Conservation (phyloP, 2,113 vertebrate genomes). For the Lathamus discolor region DNA sequence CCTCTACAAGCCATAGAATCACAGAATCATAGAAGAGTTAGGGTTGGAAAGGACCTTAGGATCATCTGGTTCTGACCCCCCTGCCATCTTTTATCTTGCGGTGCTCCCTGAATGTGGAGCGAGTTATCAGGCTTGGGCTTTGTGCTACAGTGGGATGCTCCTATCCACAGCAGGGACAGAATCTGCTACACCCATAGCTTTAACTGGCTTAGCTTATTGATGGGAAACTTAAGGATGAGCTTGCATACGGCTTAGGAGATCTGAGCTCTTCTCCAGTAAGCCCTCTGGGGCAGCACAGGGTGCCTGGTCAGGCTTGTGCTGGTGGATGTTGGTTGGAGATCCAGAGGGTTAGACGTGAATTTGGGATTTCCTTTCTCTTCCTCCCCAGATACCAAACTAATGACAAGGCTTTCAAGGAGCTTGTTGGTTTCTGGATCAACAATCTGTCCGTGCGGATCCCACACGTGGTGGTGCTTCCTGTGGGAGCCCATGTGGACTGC, state of each 20-base stretch:
- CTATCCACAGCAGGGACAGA: background rate
- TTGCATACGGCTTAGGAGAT: background rate
- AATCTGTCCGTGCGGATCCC: conserved; percentile 74
- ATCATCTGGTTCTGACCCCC: too few relatives aligned
- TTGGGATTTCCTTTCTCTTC: background rate
- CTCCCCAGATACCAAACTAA: conserved; percentile 61
- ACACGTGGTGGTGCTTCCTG: conserved; percentile 66
- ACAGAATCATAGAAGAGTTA: too few relatives aligned
- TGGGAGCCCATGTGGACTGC: conserved; percentile 71
- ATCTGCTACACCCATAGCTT: background rate
- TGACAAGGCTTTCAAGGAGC: conserved; percentile 55
- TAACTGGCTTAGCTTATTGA: background rate
- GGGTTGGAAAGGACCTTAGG: too few relatives aligned
- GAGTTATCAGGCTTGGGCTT: background rate
- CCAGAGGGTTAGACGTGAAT: fast-evolving
- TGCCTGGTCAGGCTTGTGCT: background rate
- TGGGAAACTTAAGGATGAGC: background rate
- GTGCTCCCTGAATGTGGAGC: background rate
- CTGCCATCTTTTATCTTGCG: background rate
- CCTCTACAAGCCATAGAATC: fast-evolving
- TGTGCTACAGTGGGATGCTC: background rate
- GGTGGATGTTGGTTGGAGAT: background rate
- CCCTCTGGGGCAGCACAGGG: background rate
- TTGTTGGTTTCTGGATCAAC: conserved; percentile 75
- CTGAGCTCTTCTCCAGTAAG: background rate